Conservation (phyloP, 2,888 invertebrate species). For the Theodoxus fluviatilis region DNA sequence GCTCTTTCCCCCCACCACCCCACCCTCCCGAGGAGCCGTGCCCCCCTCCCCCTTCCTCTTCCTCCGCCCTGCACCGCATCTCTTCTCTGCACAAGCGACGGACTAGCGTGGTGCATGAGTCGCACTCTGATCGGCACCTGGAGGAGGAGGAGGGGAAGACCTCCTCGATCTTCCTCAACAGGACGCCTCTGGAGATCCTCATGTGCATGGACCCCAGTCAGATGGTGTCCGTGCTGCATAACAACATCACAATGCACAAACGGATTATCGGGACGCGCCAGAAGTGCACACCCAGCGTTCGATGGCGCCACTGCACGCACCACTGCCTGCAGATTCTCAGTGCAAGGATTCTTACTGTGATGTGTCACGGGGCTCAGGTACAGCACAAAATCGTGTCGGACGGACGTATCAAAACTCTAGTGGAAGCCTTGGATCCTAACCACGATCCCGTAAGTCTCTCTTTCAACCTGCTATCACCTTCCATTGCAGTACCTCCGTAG, state of each 20-base stretch:
- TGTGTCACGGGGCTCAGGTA: constrained; percentile 70
- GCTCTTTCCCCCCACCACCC: not conserved
- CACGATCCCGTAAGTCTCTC: constrained; percentile 71
- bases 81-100: constrained; percentile 36
- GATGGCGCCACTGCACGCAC: constrained; percentile 71
- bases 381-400: constrained; percentile 70
- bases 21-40: not conserved
- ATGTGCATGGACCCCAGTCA: constrained; percentile 66
- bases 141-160: constrained; percentile 37
- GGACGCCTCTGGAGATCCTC: constrained; percentile 60
- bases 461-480: not conserved
- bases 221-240: constrained; percentile 71
- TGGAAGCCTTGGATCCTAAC: constrained; percentile 72
- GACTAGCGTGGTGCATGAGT: constrained; percentile 28
- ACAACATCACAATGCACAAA: constrained; percentile 72
- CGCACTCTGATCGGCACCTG: constrained; percentile 24
- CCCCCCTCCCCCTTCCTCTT: constrained; percentile 1
- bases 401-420: constrained; percentile 70
- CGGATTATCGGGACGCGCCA: constrained; percentile 71
- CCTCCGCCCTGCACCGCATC: constrained; percentile 34
- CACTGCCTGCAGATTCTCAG: constrained; percentile 72
- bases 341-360: constrained; percentile 71
- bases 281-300: constrained; percentile 72
- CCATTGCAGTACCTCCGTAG: not conserved
- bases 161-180: constrained; percentile 33